Evolutionary conservation across 2,797 vertebrate genomes (phyloP), one percentile per base, ranked within the genome.

Genomic region (Pogonophryne albipinna): DNA sequence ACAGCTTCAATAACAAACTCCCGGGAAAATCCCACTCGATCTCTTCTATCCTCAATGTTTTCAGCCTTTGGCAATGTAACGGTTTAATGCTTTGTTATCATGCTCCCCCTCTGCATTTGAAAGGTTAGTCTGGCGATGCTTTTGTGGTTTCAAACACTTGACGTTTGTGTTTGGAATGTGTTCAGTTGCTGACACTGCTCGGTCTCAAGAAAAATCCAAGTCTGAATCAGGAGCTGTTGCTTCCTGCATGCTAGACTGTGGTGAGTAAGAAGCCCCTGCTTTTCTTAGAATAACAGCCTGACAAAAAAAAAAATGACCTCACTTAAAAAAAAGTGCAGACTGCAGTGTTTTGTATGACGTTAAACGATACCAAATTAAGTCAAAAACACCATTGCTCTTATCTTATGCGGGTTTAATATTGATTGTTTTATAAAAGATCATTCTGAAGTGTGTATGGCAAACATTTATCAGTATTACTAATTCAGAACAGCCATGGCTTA

Each of bases 41-140:
- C 53, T 52, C 58, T 45, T 57, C 11, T 44, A 4, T 51, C 20
- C 44, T 53, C 44, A 5, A 10, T 57, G 19, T 52, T 69, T 58
- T 66, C 27, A 6, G 46, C 41, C 34, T 9, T 38, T 38, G 58
- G n/a, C 44, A 42, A 49, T 49, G 16, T 1, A 11, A 44, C 60
- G 0, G 19, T 50, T 13, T 66, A 57, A 17, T 68, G 44, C 41
- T 62, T n/a, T 56, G 71, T 66, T 80, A 78, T 83, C 68, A n/a
- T 58, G 47, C 61, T 17, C 27, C 68, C 56, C 44, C 27, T 11
- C 61, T 71, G 67, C 78, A 78, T 85, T 76, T 83, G 80, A 86
- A 72, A 53, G 31, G 72, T 70, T 89, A 91, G 89, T 90, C 69
- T 70, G 17, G 38, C 4, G 4, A 42, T 66, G 34, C 51, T 86